Evolutionary conservation across 1,140 invertebrate genomes (phyloP).

Genomic region (Habropoda laboriosa): DNA sequence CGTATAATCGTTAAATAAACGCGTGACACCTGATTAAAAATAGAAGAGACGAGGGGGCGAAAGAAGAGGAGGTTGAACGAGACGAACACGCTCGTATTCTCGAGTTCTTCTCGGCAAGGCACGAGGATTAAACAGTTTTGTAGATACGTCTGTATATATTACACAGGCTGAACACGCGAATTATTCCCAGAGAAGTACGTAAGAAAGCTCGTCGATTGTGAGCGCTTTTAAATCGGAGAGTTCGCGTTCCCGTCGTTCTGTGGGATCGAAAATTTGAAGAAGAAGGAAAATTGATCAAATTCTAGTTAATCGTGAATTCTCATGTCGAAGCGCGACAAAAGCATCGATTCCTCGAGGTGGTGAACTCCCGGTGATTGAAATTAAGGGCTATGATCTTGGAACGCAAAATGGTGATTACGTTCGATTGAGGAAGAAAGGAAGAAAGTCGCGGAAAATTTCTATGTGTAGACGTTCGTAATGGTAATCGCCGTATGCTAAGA

Average conservation of each 20-base stretch:
- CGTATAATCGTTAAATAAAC: neutral
- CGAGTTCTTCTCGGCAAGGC: constrained; percentile 20
- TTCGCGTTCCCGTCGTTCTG: neutral
- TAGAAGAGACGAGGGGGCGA: neutral
- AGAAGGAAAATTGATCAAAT: too few relatives aligned
- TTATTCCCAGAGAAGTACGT: constrained; percentile 18
- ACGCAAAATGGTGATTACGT: constrained; percentile 13
- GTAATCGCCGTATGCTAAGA: constrained; percentile 32
- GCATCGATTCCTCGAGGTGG: constrained; percentile 7
- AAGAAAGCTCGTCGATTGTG: constrained; percentile 2
- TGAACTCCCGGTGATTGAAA: constrained; percentile 45
- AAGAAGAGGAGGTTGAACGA: neutral
- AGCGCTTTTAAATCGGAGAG: neutral
- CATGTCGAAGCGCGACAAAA: too few relatives aligned
- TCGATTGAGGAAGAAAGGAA: too few relatives aligned
- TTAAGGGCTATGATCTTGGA: constrained; percentile 65
- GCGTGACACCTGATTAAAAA: constrained; percentile 6
- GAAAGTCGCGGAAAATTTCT: constrained; percentile 38
- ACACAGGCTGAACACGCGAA: constrained; percentile 3
- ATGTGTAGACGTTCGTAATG: constrained; percentile 46
- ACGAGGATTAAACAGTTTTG: constrained; percentile 42
- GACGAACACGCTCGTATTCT: constrained; percentile 28
- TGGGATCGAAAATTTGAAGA: too few relatives aligned
- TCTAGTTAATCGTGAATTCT: neutral
- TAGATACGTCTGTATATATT: constrained; percentile 55